A percentile compares a stretch with the other conserved stretches of the same genome.
These are phyloP conservation scores for Ridgeia piscesae DNA, from an alignment of 1,140 invertebrate species.

Conservation along the genomic window DNA sequence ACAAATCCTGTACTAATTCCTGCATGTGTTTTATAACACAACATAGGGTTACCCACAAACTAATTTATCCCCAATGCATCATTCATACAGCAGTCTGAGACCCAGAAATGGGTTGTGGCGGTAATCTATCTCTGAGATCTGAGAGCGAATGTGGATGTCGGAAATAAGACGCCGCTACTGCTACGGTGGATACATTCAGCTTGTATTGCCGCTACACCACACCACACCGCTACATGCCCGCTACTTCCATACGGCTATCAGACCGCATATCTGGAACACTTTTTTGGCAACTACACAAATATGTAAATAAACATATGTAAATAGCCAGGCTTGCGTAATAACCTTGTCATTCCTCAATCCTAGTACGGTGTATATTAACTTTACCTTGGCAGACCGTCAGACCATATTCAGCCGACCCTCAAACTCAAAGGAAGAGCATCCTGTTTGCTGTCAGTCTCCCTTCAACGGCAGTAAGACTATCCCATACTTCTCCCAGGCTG, in stretches of 20 bases:
- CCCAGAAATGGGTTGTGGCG: not conserved
- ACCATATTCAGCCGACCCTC: not conserved
- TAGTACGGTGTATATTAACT: not conserved
- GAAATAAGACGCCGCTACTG: not conserved
- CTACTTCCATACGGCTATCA: no score
- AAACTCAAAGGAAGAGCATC: not conserved
- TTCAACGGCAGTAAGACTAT: not conserved
- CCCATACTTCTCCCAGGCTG: not conserved
- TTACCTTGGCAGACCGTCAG: not conserved
- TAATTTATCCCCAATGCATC: not conserved
- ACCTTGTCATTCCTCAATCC: not conserved
- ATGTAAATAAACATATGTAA: not conserved
- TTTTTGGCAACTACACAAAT: not conserved
- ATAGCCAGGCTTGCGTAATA: not conserved
- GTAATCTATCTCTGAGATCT: not conserved
- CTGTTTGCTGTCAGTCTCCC: not conserved
- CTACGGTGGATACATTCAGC: not conserved
- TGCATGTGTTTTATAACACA: not conserved
- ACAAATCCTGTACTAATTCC: not conserved
- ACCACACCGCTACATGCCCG: not conserved
- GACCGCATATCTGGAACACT: not conserved
- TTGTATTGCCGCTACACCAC: not conserved
- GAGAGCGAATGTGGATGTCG: not conserved
- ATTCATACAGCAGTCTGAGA: not conserved
- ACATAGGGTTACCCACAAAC: no score